Base-by-base conservation (phyloP, 2,797 vertebrate species). In the Phataginus tricuspis region DNA sequence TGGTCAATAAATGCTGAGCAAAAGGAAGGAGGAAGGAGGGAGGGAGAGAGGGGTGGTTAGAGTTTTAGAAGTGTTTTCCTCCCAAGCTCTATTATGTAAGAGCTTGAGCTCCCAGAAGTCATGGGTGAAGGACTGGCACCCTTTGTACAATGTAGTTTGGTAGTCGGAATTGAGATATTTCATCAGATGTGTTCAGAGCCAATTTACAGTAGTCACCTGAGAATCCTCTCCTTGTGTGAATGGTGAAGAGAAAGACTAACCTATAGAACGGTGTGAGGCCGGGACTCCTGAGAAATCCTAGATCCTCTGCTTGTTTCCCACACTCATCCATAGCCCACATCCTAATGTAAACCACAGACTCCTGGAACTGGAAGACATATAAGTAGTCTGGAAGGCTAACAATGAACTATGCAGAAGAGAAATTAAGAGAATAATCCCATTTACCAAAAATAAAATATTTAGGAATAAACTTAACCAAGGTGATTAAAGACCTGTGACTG, bases 381-480 rank as follows among this genome's bases (percentile, higher is more conserved):
- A 75, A 49, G 66, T 7, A 71, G 55, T 68, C 21, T 25, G 59
- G 39, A 53, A 71, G 39, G 25, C 51, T 74, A 88, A 49, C 59
- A 91, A 19, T 49, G 83, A 95, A n/a, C 59, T 80, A 29, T 68
- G 7, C 29, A 37, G 61, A 86, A 74, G 21, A 57, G 31, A 85
- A 90, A 51, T 82, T 66, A 49, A 69, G 19, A 74, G 64, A 93
- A 39, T 16, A 80, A 53, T 53, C 16, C 23, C 31, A 53, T 37
- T 55, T 86, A 93, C 18, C 49, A 68, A 78, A 94, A 80, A 68
- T 68, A 79, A 61, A 87, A 72, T 53, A 80, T 31, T 75, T 69
- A 88, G n/a, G 34, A 74, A 63, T 84, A 91, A 91, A 85, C 4
- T 74, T 78, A 91, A 63, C 45, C 19, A 25, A 34, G 34, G 68